phyloP scores from a whole-genome alignment of 30 jellyfish, hydroid and myxozoan genomes.

The Turritopsis dohrnii region DNA sequence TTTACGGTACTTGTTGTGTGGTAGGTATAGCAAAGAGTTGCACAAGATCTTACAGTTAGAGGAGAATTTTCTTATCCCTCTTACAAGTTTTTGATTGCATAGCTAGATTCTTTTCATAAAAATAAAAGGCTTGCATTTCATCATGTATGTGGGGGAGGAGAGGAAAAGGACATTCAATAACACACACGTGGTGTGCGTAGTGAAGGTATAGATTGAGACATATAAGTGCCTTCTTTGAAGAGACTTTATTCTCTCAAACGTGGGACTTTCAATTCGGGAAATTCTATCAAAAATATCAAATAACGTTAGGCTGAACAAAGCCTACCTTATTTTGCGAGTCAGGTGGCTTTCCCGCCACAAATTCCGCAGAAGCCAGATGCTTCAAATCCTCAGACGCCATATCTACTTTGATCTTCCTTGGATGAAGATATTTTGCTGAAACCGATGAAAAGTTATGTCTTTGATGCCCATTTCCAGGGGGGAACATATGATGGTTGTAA shows the following conservation, averaged over 20 bases:
- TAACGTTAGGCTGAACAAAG: background rate
- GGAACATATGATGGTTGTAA: background rate
- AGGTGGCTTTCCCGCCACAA: constrained; percentile 56
- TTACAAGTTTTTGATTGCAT: no score
- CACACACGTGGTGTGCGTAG: no score
- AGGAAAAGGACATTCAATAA: no score
- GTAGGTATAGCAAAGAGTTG: no score
- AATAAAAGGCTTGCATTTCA: no score
- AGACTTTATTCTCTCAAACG: no score
- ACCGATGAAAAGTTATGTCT: background rate
- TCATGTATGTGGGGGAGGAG: no score
- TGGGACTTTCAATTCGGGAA: background rate
- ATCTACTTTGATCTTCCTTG: constrained; percentile 31
- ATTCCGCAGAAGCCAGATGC: constrained; percentile 42
- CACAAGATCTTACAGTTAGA: no score
- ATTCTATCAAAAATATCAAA: background rate
- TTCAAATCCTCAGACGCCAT: constrained; percentile 37
- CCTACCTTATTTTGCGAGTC: constrained; percentile 41
- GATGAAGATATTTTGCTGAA: constrained; percentile 24
- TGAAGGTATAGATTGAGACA: no score
- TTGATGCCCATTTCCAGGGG: background rate
- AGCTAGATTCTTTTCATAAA: no score
- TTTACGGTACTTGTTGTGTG: no score
- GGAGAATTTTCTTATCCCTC: no score
- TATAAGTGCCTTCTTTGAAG: background rate